phyloP scores from a whole-genome alignment of 2,797 vertebrate genomes.

The Knipowitschia caucasica region DNA sequence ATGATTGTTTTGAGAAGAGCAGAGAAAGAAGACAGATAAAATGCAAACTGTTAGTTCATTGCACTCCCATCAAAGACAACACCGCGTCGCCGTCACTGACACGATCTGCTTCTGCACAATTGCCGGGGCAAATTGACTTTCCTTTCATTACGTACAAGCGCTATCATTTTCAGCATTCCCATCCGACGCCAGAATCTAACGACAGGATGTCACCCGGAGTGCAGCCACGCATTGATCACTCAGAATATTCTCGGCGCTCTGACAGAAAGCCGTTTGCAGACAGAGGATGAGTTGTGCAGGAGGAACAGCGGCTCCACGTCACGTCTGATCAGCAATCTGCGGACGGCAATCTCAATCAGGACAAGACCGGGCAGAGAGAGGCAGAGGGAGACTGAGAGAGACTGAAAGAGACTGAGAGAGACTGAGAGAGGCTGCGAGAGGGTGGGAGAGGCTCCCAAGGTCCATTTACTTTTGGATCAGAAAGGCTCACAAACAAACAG shows the following conservation, averaged over 20 bases:
- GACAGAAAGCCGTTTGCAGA: constrained; percentile 33
- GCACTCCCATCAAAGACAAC: constrained; percentile 37
- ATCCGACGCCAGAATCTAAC: constrained; percentile 19
- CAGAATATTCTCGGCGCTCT: constrained; percentile 20
- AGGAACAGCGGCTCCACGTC: constrained; percentile 8
- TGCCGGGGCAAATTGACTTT: constrained; percentile 37
- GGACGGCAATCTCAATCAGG: constrained; percentile 12
- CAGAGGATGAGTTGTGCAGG: constrained; percentile 12
- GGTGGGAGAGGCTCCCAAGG: constrained; percentile 3
- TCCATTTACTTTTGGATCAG: constrained; percentile 14
- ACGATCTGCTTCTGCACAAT: constrained; percentile 37
- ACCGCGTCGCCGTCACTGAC: constrained; percentile 19
- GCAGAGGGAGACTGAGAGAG: background rate
- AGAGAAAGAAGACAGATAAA: constrained; percentile 11
- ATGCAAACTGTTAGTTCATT: constrained; percentile 13
- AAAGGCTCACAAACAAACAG: constrained; percentile 15
- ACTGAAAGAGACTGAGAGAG: constrained; percentile 1
- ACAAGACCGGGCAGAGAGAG: constrained; percentile 18
- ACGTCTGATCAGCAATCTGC: constrained; percentile 18
- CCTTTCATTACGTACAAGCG: constrained; percentile 19
- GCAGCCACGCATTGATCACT: constrained; percentile 26
- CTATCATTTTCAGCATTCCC: constrained; percentile 26
- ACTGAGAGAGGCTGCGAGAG: background rate
- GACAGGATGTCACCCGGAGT: constrained; percentile 23
- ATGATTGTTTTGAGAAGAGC: constrained; percentile 51